These are phyloP conservation scores for Amphimallon solstitiale DNA, from an alignment of 2,888 invertebrate species.

Conservation along the genomic window DNA sequence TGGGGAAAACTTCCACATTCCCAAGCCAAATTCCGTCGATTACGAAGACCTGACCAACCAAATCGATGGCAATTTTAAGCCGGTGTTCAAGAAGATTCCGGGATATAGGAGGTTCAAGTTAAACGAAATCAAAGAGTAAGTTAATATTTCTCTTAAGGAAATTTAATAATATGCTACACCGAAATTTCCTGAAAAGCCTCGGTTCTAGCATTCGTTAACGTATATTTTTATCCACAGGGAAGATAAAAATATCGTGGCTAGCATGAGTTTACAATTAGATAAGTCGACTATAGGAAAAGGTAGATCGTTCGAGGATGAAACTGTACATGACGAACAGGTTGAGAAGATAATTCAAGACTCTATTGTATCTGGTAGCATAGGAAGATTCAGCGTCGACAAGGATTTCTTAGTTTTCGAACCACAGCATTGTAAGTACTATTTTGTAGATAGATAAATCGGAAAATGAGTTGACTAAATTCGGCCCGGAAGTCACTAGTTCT, in stretches of 20 bases:
- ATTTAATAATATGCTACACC: too few species aligned
- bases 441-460: not conserved
- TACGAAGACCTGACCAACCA: slow-evolving; percentile 76
- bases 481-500: too few species aligned
- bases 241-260: slow-evolving; percentile 77
- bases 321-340: slow-evolving; percentile 55
- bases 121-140: slow-evolving; percentile 77
- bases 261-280: slow-evolving; percentile 79
- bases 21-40: slow-evolving; percentile 76
- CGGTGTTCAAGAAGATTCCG: slow-evolving; percentile 70
- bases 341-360: slow-evolving; percentile 75
- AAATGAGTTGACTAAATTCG: not conserved
- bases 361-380: slow-evolving; percentile 78
- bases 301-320: slow-evolving; percentile 61
- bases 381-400: slow-evolving; percentile 83
- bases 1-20: slow-evolving; percentile 81
- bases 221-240: slow-evolving; percentile 59
- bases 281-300: slow-evolving; percentile 73
- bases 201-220: not conserved
- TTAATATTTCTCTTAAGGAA: too few species aligned
- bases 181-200: slow-evolving; percentile 20
- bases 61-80: slow-evolving; percentile 73
- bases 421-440: slow-evolving; percentile 71
- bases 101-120: slow-evolving; percentile 80
- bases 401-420: slow-evolving; percentile 80